Base-by-base conservation (phyloP, 2,797 vertebrate species). In the Thalassophryne amazonica region DNA sequence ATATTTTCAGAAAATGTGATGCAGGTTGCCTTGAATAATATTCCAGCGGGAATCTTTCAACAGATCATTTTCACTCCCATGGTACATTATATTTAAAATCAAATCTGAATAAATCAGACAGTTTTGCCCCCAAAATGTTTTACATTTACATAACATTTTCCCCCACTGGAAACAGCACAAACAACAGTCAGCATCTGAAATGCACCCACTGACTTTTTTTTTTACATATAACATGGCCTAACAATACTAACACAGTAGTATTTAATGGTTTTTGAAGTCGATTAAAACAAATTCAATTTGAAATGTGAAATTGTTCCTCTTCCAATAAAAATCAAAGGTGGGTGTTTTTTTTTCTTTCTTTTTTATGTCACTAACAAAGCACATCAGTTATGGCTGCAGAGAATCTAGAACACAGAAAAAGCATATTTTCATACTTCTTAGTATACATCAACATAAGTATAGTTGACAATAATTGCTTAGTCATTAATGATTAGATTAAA, bases 1-100 rank as follows among this genome's bases (percentile, higher is more conserved):
- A 17, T 49, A 60, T 74, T 57, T 50, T 20, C 50, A 60, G 51
- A 46, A 71, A 68, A 61, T 63, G 38, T 35, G 49, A 69, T 49
- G 57, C 57, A 81, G 59, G 75, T 70, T 77, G 64, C 46, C 13
- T 68, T 55, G 68, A 73, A 66, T 73, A 54, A 64, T 64, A 65
- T 65, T 60, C 43, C 64, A 60, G 64, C 50, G 32, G 65, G 45
- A 45, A 15, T 54, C 18, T 59, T n/a, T 59, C 56, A 3, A 39
- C 1, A 43, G 62, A 57, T 71, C 13, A 66, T 68, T 83, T 80
- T 61, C 56, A 59, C 39, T 49, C 22, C 32, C 48, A 58, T 19
- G 0, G n/a, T 60, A 33, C 41, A 69, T 72, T 68, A 69, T 49
- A 50, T 66, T 76, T 61, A 31, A 71, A 74, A 82, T 81, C 57